Conservation (phyloP, 2,888 invertebrate genomes). For the Physocephala rufipes region DNA sequence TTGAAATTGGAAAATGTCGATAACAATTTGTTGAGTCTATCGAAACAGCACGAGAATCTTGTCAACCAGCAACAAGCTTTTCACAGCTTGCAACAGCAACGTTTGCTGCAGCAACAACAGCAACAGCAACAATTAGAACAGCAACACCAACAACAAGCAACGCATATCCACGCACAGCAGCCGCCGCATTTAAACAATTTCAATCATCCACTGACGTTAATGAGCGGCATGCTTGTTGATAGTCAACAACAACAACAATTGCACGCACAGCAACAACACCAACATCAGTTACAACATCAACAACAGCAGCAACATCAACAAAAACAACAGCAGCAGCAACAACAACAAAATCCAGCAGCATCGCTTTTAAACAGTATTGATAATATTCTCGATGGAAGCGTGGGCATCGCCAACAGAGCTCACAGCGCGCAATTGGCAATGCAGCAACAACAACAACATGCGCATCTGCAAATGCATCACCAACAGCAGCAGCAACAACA, state of each 20-base stretch:
- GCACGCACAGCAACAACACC: too few species aligned
- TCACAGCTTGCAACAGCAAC: constrained; percentile 43
- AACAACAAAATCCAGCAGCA: constrained; percentile 43
- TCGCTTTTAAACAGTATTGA: constrained; percentile 50
- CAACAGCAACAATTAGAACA: constrained; percentile 48
- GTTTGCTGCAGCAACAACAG: constrained; percentile 48
- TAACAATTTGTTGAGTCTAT: constrained; percentile 25
- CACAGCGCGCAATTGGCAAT: constrained; percentile 32
- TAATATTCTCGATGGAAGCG: constrained; percentile 43
- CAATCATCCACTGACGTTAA: constrained; percentile 54
- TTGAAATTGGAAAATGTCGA: constrained; percentile 31
- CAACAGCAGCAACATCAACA: constrained; percentile 40
- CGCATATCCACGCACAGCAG: constrained; percentile 31
- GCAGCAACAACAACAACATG: constrained; percentile 40
- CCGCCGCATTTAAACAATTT: constrained; percentile 51
- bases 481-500: constrained; percentile 44
- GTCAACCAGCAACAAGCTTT: constrained; percentile 38
- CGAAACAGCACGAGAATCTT: constrained; percentile 13
- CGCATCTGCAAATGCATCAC: constrained; percentile 43
- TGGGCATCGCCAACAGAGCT: constrained; percentile 43
- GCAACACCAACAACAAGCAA: constrained; percentile 28
- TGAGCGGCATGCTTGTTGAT: constrained; percentile 59
- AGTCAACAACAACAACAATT: constrained; percentile 51
- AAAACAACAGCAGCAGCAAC: constrained; percentile 42
- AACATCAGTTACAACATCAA: constrained; percentile 52